phyloP scores from a whole-genome alignment of 2,888 invertebrate genomes.

The Isotomurus palustris region DNA sequence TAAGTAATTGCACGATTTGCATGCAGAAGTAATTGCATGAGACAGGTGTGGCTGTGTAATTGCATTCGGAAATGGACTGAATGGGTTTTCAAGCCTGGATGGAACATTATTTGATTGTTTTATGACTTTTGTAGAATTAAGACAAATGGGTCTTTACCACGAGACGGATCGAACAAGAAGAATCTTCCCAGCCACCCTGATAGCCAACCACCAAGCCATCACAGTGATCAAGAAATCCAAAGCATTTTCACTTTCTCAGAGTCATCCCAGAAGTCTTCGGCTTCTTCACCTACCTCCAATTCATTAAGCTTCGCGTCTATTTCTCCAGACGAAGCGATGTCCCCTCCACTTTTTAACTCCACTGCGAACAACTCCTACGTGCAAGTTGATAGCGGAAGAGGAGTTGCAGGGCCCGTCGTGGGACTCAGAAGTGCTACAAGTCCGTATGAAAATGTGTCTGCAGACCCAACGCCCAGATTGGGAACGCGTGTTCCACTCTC shows the following conservation, averaged over 20 bases:
- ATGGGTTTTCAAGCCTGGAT: too few relatives aligned
- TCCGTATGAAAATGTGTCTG: conserved; percentile 49
- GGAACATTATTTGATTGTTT: not conserved
- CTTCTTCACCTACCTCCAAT: conserved; percentile 17
- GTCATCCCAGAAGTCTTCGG: conserved; percentile 3
- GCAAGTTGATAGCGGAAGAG: not conserved
- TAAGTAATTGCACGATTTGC: too few relatives aligned
- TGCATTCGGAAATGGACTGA: too few relatives aligned
- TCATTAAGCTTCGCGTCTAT: conserved; percentile 30
- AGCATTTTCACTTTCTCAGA: conserved; percentile 47
- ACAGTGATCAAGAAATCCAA: conserved; percentile 49
- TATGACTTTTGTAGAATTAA: conserved; percentile 62
- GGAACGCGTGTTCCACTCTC: too few relatives aligned
- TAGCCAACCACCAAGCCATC: too few relatives aligned
- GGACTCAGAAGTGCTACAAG: conserved; percentile 43
- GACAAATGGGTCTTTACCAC: conserved; percentile 81
- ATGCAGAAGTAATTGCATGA: too few relatives aligned
- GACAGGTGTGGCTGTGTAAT: too few relatives aligned
- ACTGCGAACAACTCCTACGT: conserved; percentile 1
- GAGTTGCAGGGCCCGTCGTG: not conserved
- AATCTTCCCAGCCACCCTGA: conserved; percentile 29
- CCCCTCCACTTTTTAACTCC: conserved; percentile 9
- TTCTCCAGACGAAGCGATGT: conserved; percentile 42
- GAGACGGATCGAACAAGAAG: conserved; percentile 55
- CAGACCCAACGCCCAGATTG: conserved; percentile 7